Percentiles rank a stretch among this genome's conserved stretches.
Conservation (phyloP, 2,113 vertebrate species). For the Clinocottus analis region DNA sequence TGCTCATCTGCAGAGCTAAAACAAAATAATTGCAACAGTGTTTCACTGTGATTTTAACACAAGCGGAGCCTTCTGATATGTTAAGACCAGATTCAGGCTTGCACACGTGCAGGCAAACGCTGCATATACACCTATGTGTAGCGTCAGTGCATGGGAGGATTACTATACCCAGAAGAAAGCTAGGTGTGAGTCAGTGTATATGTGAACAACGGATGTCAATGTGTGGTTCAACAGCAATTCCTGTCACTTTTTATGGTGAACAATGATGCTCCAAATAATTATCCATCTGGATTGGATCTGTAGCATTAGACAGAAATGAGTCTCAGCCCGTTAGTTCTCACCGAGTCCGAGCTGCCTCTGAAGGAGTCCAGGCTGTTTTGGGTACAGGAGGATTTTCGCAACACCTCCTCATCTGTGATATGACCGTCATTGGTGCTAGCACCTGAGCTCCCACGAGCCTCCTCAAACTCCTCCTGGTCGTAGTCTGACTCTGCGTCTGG, state of each 20-base stretch:
- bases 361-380: conserved; percentile 89
- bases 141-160: not conserved
- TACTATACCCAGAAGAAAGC: conserved; percentile 21
- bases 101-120: not conserved
- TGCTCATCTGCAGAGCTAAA: conserved; percentile 53
- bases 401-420: conserved; percentile 83
- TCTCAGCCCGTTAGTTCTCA: conserved; percentile 74
- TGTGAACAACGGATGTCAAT: conserved; percentile 5
- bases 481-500: conserved; percentile 89
- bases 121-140: conserved; percentile 3
- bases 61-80: conserved; percentile 19
- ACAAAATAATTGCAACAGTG: conserved; percentile 48
- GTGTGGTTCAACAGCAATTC: not conserved
- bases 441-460: conserved; percentile 80
- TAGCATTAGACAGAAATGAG: not conserved
- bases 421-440: conserved; percentile 85
- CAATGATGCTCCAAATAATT: not conserved
- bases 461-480: conserved; percentile 91
- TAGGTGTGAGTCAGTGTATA: conserved; percentile 4
- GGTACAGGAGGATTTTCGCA: conserved; percentile 86
- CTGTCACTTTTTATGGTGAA: not conserved
- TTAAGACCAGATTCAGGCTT: conserved; percentile 12
- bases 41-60: conserved; percentile 32
- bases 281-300: not conserved
- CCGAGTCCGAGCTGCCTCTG: conserved; percentile 90